Conservation (phyloP, 2,797 vertebrate genomes). For the Coranthus polyacanthus region DNA sequence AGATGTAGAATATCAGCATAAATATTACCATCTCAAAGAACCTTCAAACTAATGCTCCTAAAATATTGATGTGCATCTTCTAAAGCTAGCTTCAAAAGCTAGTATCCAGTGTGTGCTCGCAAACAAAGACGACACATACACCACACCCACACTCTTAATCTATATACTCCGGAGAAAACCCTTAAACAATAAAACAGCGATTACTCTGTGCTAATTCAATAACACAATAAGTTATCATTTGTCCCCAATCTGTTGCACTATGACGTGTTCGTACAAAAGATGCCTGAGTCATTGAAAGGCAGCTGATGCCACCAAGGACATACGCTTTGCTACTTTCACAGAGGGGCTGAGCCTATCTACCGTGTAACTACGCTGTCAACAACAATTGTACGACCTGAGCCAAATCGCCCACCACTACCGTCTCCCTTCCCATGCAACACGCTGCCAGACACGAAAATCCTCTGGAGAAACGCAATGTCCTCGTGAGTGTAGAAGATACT, state of each 20-base stretch:
- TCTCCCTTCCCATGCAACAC: constrained; percentile 61
- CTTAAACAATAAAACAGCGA: constrained; percentile 58
- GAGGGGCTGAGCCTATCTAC: constrained; percentile 41
- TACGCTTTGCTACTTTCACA: constrained; percentile 48
- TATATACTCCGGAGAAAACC: constrained; percentile 54
- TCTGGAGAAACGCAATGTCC: constrained; percentile 53
- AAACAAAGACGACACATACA: constrained; percentile 4
- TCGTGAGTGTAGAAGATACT: constrained; percentile 46
- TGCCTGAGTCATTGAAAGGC: constrained; percentile 28
- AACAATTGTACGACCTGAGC: constrained; percentile 54
- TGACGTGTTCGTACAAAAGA: not conserved
- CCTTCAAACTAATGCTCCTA: constrained; percentile 9
- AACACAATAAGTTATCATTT: constrained; percentile 54
- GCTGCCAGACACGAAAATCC: constrained; percentile 50
- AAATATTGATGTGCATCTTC: constrained; percentile 19
- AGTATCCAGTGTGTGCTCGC: constrained; percentile 1
- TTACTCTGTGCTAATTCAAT: constrained; percentile 64
- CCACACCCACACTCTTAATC: constrained; percentile 35
- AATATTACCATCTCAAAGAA: constrained; percentile 17
- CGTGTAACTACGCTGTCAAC: constrained; percentile 11
- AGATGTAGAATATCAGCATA: constrained; percentile 7
- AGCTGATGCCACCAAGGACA: constrained; percentile 56
- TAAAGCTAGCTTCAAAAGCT: not conserved
- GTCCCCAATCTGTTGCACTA: constrained; percentile 41
- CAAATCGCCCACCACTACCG: constrained; percentile 28